Conservation (phyloP, 2,888 invertebrate genomes). For the Cryptus armator region DNA sequence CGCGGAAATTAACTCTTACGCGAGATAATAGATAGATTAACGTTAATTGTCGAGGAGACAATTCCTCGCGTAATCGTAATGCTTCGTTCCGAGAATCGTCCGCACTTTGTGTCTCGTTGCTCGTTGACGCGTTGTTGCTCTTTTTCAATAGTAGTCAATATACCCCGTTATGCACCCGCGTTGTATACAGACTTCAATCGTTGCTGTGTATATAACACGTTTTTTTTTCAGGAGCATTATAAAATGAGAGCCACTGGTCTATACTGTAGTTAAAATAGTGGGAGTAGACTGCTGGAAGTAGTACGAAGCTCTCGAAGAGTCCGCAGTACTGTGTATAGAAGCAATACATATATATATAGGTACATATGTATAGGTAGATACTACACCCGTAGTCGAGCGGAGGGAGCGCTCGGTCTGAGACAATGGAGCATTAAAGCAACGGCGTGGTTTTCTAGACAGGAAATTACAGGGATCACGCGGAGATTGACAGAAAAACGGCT, state of each 20-base stretch:
- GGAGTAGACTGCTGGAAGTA: slow-evolving; percentile 79
- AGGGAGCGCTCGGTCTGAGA: slow-evolving; percentile 78
- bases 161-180: slow-evolving; percentile 13
- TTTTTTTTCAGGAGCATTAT: slow-evolving; percentile 20
- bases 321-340: slow-evolving; percentile 28
- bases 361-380: slow-evolving; percentile 25
- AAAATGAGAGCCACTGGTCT: slow-evolving; percentile 80
- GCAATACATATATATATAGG: neutral
- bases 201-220: neutral
- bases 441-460: slow-evolving; percentile 84
- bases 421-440: slow-evolving; percentile 84
- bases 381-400: slow-evolving; percentile 68
- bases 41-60: slow-evolving; percentile 45
- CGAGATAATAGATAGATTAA: slow-evolving; percentile 49
- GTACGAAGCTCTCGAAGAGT: slow-evolving; percentile 67
- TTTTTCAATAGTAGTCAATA: neutral
- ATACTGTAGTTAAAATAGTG: slow-evolving; percentile 80
- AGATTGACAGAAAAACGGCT: slow-evolving; percentile 85
- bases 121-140: slow-evolving; percentile 9
- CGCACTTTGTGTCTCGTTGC: neutral
- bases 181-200: neutral
- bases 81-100: slow-evolving; percentile 41
- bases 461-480: slow-evolving; percentile 85
- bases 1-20: slow-evolving; percentile 47
- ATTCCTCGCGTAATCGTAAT: slow-evolving; percentile 43